Evolutionary conservation across 2,888 invertebrate species (phyloP), one percentile per base, ranked within the genome.

Genomic region (Theodoxus fluviatilis): DNA sequence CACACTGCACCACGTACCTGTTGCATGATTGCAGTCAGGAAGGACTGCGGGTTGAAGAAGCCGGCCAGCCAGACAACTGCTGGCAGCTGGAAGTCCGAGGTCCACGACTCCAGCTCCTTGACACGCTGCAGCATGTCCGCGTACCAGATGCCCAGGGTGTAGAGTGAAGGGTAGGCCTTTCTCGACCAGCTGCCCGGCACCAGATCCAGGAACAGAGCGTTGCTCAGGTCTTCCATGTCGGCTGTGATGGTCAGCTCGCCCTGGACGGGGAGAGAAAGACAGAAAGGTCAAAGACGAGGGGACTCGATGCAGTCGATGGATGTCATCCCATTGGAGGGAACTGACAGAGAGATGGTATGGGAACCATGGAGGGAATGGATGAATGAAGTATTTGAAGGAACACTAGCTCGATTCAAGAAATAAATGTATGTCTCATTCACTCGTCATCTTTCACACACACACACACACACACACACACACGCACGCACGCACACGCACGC

Each of bases 11-110:
- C n/a, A n/a, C n/a, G n/a, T 71, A 71, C 80, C 82, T 95, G 96
- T 89, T 98, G 98, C 96, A 98, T 97, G 81, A 98, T 97, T 64
- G 98, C 97, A 0, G 98, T 98, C 71, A 98, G 89, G 80, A 98
- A 91, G 49, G 96, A 96, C 88, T 98, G 97, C 0, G 97, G 98
- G 88, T 98, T 98, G 89, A 98, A 98, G 88, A 98, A 96, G n/a
- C 97, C 98, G 18, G 94, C 95, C 73, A 98, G 89, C 98, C 98
- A 98, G 22, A 98, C 96, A 1, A 95, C 90, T 0, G 94, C 90
- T 43, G 96, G 96, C 71, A 97, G 88, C 75, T 85, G 86, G 83
- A 97, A 97, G 89, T 97, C 97, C 1, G 94, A 94, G 35, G 94
- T 93, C 97, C 97, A 98, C 0, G 94, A 94, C 88, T 97, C 96